phyloP scores from a whole-genome alignment of 2,113 vertebrate species.

The Mus pahari region DNA sequence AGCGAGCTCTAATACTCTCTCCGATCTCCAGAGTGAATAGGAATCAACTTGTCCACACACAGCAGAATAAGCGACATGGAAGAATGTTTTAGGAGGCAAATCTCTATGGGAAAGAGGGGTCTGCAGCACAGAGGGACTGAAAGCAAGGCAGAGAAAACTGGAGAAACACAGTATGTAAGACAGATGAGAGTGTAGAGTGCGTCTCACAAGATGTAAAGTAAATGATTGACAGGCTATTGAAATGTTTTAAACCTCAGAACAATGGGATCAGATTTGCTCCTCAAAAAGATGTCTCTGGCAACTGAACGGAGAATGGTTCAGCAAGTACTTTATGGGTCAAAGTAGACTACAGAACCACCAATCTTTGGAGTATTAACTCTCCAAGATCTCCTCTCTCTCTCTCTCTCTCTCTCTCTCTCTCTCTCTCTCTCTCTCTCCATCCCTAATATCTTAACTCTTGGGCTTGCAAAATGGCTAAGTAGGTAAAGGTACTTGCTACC shows the following conservation, averaged over 20 bases:
- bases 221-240: not conserved
- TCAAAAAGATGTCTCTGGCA: not conserved
- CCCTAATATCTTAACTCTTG: not conserved
- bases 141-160: not conserved
- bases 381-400: too few relatives aligned
- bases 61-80: not conserved
- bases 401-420: too few relatives aligned
- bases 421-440: not conserved
- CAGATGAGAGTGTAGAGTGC: not conserved
- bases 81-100: not conserved
- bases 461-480: not conserved
- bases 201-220: not conserved
- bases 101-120: not conserved
- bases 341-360: not conserved
- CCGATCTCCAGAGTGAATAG: not conserved
- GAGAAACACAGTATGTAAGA: not conserved
- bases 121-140: not conserved
- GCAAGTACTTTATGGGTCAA: not conserved
- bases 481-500: not conserved
- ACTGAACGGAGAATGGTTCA: not conserved
- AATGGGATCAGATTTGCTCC: not conserved
- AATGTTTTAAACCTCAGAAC: not conserved
- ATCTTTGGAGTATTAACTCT: not conserved
- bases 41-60: constrained; percentile 6
- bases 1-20: not conserved